Evolutionary conservation across 2,888 invertebrate species (phyloP).

Genomic region (Osedax frankpressi): DNA sequence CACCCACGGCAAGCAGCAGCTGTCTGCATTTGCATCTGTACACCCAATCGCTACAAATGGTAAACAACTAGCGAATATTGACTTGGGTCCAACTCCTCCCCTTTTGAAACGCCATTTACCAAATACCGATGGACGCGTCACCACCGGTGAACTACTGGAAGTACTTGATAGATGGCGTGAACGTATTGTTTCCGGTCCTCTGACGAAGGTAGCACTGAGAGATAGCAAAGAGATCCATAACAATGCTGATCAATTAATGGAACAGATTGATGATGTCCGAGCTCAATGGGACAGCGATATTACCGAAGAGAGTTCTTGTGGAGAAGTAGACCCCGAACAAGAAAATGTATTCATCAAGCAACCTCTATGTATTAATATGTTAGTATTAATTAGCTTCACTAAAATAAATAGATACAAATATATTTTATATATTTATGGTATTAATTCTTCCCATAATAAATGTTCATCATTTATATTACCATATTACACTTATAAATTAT

Average conservation of each 20-base stretch:
- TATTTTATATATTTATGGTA: too few species aligned
- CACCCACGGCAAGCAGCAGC: conserved; percentile 65
- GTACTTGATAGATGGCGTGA: background rate
- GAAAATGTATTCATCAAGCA: background rate
- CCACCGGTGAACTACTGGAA: conserved; percentile 32
- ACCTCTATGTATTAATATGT: background rate
- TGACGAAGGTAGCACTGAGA: conserved; percentile 28
- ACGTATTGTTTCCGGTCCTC: conserved; percentile 47
- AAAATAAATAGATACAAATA: too few species aligned
- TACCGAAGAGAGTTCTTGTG: conserved; percentile 82
- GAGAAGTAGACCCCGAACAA: conserved; percentile 50
- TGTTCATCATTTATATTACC: too few species aligned
- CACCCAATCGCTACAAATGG: conserved; percentile 20
- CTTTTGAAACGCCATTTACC: conserved; percentile 36
- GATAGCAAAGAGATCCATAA: conserved; percentile 51
- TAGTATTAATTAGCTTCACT: too few species aligned
- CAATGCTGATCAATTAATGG: conserved; percentile 61
- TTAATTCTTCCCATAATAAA: too few species aligned
- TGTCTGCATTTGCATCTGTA: conserved; percentile 54
- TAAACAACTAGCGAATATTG: conserved; percentile 23
- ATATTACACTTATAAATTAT: too few species aligned
- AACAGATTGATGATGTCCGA: conserved; percentile 61
- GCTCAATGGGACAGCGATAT: conserved; percentile 76
- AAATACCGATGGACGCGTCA: conserved; percentile 39
- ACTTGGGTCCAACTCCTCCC: conserved; percentile 31